phyloP scores from a whole-genome alignment of 2,888 invertebrate genomes.

The Mylabris sibirica region DNA sequence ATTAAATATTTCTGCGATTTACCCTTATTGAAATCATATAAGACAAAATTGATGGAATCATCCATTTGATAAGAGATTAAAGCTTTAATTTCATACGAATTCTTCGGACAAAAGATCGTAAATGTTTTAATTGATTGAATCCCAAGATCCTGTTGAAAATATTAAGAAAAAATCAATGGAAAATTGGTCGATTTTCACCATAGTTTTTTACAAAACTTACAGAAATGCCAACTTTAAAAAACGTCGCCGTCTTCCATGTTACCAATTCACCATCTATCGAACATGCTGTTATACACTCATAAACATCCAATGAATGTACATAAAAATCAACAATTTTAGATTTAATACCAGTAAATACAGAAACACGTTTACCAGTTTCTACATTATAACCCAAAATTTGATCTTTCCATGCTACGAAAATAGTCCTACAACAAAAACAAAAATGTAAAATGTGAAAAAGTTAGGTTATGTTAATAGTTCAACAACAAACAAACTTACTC shows the following conservation, averaged over 20 bases:
- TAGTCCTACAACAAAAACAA: conserved; percentile 65
- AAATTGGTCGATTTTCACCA: neutral
- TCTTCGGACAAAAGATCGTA: conserved; percentile 35
- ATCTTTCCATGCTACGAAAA: conserved; percentile 69
- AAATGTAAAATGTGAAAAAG: conserved; percentile 15
- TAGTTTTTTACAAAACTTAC: neutral
- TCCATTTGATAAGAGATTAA: conserved; percentile 42
- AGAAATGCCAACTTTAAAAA: conserved; percentile 56
- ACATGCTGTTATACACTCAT: conserved; percentile 64
- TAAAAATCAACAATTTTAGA: conserved; percentile 65
- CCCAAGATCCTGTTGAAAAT: conserved; percentile 42
- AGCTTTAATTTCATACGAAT: conserved; percentile 37
- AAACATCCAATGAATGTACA: conserved; percentile 58
- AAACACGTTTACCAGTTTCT: conserved; percentile 70
- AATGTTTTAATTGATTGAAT: conserved; percentile 40
- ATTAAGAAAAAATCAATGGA: conserved; percentile 6
- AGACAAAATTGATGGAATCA: conserved; percentile 34
- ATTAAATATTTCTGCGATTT: neutral
- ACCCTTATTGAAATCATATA: conserved; percentile 38
- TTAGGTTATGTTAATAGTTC: neutral
- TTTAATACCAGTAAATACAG: conserved; percentile 65
- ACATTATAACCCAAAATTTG: conserved; percentile 70
- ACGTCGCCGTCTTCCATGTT: conserved; percentile 66
- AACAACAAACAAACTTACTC: too few species aligned
- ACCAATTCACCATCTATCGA: conserved; percentile 65